Percentiles rank a stretch among this genome's conserved stretches.
Conservation (phyloP, 2,888 invertebrate species). For the Ametastegia equiseti region DNA sequence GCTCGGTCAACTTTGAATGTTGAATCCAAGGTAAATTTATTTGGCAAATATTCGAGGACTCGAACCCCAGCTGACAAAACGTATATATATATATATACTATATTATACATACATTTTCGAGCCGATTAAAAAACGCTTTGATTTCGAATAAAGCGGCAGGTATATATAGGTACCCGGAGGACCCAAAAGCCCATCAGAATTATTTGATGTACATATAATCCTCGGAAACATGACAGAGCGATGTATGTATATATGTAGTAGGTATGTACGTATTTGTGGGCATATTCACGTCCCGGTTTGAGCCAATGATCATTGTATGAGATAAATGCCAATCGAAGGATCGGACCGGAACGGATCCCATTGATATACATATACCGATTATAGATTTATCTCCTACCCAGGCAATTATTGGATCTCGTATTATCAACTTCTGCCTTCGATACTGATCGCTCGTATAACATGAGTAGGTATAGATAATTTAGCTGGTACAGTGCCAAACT, state of each 20-base stretch:
- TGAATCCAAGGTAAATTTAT: constrained; percentile 16
- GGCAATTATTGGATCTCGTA: background rate
- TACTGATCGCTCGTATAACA: constrained; percentile 3
- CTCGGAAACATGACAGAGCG: no score
- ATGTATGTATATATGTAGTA: no score
- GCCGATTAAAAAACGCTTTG: background rate
- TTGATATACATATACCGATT: background rate
- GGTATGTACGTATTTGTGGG: background rate
- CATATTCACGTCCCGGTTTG: background rate
- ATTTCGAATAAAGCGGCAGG: background rate
- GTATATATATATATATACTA: no score
- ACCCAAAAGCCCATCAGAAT: no score
- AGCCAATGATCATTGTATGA: background rate
- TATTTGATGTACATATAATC: no score
- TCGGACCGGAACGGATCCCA: no score
- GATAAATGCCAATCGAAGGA: background rate
- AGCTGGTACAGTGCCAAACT: constrained; percentile 1
- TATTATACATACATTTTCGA: background rate
- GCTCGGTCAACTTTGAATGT: background rate
- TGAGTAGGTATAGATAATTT: constrained; percentile 15
- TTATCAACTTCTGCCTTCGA: background rate
- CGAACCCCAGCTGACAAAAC: no score
- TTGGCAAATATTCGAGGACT: background rate
- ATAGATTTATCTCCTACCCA: background rate
- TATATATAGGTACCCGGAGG: no score